phyloP scores from a whole-genome alignment of 92 coral and sea anemone species.

The Porites rus region DNA sequence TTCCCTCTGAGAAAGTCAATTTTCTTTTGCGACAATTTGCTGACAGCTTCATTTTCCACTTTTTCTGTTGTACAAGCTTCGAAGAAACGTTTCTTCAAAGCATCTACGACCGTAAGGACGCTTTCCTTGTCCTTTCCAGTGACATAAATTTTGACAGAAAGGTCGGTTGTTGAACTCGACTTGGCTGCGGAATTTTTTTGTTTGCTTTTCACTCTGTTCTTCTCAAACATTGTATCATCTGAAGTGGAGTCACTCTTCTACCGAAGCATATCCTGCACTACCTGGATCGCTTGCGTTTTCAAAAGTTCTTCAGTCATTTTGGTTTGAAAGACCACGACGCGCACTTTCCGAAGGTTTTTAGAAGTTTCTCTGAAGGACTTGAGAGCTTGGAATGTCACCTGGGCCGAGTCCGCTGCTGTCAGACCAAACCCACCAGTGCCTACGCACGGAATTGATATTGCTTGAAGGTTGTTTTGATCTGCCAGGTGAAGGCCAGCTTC shows the following conservation, averaged over 20 bases:
- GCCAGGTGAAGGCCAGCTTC: constrained; percentile 33
- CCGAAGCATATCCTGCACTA: not conserved
- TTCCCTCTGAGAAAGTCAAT: constrained; percentile 24
- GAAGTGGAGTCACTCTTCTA: not conserved
- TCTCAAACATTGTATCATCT: not conserved
- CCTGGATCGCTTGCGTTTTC: not conserved
- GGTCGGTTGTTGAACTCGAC: not conserved
- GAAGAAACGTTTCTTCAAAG: constrained; percentile 42
- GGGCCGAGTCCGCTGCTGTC: constrained; percentile 43
- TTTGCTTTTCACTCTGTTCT: not conserved
- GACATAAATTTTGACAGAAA: not conserved
- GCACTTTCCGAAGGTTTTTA: constrained; percentile 20
- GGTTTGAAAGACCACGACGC: not conserved
- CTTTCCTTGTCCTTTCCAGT: constrained; percentile 24
- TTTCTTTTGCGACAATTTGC: constrained; percentile 61
- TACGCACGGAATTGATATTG: constrained; percentile 34
- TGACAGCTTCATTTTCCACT: constrained; percentile 55
- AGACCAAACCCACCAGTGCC: constrained; percentile 43
- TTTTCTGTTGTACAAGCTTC: constrained; percentile 64
- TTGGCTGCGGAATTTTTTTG: not conserved
- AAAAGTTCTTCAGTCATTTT: not conserved
- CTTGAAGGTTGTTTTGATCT: constrained; percentile 10
- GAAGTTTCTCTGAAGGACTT: constrained; percentile 1
- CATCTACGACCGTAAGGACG: constrained; percentile 30
- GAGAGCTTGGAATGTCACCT: constrained; percentile 40